A percentile compares a stretch with the other conserved stretches of the same genome.
Evolutionary conservation across 2,113 vertebrate genomes (phyloP).

Genomic region (Lasiurus borealis): DNA sequence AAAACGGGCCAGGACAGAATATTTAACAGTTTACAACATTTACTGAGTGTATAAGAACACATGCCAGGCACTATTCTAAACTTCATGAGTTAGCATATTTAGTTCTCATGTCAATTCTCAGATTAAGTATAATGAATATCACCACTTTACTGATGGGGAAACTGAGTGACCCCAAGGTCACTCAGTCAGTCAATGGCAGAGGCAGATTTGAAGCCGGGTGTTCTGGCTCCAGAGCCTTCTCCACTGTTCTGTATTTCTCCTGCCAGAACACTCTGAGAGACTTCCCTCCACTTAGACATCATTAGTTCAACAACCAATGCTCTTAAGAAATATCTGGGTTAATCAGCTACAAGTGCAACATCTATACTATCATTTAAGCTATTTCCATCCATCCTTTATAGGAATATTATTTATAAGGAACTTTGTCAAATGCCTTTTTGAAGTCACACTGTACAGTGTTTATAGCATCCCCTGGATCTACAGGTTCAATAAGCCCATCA

Average conservation of each 20-base stretch:
- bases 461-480: not conserved
- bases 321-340: not conserved
- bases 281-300: not conserved
- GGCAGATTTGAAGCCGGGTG: not conserved
- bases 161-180: not conserved
- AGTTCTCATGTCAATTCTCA: not conserved
- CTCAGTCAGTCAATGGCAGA: not conserved
- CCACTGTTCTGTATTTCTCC: not conserved
- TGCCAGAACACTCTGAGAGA: not conserved
- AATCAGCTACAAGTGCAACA: not conserved
- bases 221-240: not conserved
- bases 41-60: not conserved
- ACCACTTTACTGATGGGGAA: not conserved
- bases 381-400: not conserved
- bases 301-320: not conserved
- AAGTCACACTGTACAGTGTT: not conserved
- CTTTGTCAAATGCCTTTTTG: not conserved
- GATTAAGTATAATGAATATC: not conserved
- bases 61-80: not conserved
- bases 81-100: not conserved
- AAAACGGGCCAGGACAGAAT: not conserved
- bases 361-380: not conserved
- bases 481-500: not conserved
- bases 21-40: not conserved
- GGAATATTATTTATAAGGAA: conserved; percentile 8